phyloP scores from a whole-genome alignment of 2,113 vertebrate genomes.

The Tachysurus fulvidraco region DNA sequence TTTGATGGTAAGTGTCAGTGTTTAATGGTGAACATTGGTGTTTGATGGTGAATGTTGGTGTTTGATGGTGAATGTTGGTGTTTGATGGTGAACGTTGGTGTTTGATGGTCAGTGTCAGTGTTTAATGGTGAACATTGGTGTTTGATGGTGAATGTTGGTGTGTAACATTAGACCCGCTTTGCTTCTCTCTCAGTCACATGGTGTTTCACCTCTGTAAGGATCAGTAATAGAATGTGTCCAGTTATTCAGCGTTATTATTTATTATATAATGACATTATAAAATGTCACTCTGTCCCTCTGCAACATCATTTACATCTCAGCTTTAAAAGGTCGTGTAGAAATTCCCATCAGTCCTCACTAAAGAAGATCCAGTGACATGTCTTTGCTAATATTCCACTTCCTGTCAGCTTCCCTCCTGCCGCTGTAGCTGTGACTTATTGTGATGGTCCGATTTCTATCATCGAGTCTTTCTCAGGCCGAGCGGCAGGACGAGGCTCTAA shows the following conservation, averaged over 20 bases:
- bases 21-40: background rate
- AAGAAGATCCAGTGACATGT: background rate
- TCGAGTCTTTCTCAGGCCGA: background rate
- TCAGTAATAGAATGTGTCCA: background rate
- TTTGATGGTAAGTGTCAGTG: background rate
- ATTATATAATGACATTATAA: background rate
- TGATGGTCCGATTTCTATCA: conserved; percentile 23
- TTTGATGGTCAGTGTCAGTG: background rate
- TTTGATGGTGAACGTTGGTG: background rate
- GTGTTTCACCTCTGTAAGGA: background rate
- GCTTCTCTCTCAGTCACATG: background rate
- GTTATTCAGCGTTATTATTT: background rate
- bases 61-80: background rate
- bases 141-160: background rate
- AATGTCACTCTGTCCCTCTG: background rate
- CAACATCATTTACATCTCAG: background rate
- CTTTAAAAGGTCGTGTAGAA: background rate
- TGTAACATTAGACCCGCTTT: background rate
- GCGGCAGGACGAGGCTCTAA: background rate
- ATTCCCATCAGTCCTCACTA: conserved; percentile 15
- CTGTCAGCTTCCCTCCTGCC: conserved; percentile 2
- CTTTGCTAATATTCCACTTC: conserved; percentile 5
- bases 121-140: background rate
- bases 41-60: background rate
- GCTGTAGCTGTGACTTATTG: conserved; percentile 10